Evolutionary conservation across 2,888 invertebrate species (phyloP).

Genomic region (Brachypterus glaber): DNA sequence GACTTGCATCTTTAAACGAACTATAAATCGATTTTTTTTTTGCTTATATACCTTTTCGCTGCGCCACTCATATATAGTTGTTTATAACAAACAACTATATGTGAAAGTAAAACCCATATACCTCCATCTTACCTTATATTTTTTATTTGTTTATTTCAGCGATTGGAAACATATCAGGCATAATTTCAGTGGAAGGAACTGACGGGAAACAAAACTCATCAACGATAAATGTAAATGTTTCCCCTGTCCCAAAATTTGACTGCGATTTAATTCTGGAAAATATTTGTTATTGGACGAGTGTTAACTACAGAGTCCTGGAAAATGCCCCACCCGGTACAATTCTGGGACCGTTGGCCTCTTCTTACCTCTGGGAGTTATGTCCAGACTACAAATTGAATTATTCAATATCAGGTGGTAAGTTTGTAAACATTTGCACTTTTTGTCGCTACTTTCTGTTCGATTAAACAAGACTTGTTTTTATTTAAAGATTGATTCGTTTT

Average conservation of each 20-base stretch:
- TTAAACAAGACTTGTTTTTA: too few relatives aligned
- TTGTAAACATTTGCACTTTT: too few relatives aligned
- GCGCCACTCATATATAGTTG: too few relatives aligned
- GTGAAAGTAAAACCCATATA: too few relatives aligned
- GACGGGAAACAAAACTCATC: constrained; percentile 21
- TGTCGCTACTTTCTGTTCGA: too few relatives aligned
- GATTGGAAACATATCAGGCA: constrained; percentile 20
- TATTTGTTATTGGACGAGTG: constrained; percentile 36
- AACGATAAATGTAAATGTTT: constrained; percentile 25
- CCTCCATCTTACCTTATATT: too few relatives aligned
- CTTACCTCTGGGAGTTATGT: constrained; percentile 40
- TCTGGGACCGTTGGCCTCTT: constrained; percentile 32
- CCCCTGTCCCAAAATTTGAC: constrained; percentile 24
- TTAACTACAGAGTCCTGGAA: constrained; percentile 30
- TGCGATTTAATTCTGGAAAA: constrained; percentile 32
- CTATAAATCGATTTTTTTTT: too few relatives aligned
- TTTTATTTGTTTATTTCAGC: constrained; percentile 19
- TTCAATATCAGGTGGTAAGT: too few relatives aligned
- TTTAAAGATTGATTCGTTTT: too few relatives aligned
- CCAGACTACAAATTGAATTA: constrained; percentile 44
- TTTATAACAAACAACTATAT: too few relatives aligned
- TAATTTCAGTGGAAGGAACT: constrained; percentile 27
- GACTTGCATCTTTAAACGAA: too few relatives aligned
- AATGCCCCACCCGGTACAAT: constrained; percentile 26
- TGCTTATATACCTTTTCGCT: too few relatives aligned